These are phyloP conservation scores for Phycodurus eques DNA, from an alignment of 2,113 vertebrate species.

Conservation along the genomic window DNA sequence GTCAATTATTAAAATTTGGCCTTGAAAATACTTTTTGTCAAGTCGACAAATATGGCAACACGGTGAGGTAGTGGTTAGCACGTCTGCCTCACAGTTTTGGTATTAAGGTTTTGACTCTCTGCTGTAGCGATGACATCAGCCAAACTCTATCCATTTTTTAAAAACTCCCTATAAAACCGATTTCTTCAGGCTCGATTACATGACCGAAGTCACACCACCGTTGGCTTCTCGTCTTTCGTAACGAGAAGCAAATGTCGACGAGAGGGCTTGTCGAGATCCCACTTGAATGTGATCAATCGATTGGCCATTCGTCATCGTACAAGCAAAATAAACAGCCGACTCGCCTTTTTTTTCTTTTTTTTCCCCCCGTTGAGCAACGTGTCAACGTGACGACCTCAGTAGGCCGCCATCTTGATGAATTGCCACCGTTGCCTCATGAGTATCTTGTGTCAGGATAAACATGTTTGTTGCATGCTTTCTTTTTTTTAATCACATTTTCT, in stretches of 20 bases:
- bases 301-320: constrained; percentile 43
- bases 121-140: neutral
- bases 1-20: neutral
- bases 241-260: constrained; percentile 65
- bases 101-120: neutral
- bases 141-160: neutral
- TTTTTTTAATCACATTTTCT: neutral
- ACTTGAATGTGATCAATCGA: constrained; percentile 47
- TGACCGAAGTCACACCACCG: constrained; percentile 27
- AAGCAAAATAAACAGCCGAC: constrained; percentile 49
- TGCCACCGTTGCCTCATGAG: constrained; percentile 19
- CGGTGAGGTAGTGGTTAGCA: neutral
- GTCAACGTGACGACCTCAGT: constrained; percentile 49
- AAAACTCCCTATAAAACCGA: neutral
- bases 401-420: constrained; percentile 37
- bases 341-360: neutral
- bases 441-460: neutral
- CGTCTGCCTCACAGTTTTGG: neutral
- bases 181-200: neutral
- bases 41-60: neutral
- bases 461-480: neutral
- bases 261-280: constrained; percentile 8
- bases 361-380: constrained; percentile 34
- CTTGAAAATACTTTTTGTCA: constrained; percentile 43
- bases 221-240: constrained; percentile 28